These are phyloP conservation scores for Dasypogon diadema DNA, from an alignment of 2,888 invertebrate species.

Conservation along the genomic window DNA sequence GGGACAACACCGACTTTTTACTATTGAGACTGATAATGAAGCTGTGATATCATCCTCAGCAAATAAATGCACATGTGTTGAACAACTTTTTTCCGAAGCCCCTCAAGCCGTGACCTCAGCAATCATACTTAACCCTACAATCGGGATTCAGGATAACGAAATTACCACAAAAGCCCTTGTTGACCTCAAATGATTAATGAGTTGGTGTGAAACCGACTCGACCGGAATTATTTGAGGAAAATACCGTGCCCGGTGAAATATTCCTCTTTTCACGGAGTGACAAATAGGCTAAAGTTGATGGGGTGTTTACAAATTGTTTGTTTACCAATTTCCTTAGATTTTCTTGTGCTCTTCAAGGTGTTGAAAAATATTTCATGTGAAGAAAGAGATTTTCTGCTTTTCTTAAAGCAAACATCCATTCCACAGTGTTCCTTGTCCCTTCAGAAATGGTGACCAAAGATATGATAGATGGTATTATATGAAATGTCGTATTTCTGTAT, in stretches of 20 bases:
- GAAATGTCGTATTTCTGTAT: too few species aligned
- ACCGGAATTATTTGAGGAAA: neutral
- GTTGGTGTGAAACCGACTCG: neutral
- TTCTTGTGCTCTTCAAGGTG: neutral
- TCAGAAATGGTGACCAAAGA: too few species aligned
- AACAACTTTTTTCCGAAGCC: neutral
- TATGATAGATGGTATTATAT: too few species aligned
- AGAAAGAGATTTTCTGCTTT: neutral
- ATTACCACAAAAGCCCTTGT: neutral
- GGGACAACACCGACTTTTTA: neutral
- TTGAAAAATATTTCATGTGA: constrained; percentile 4
- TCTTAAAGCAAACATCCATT: constrained; percentile 1
- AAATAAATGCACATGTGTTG: neutral
- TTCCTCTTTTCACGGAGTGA: neutral
- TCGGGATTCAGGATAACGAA: too few species aligned
- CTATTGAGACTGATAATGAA: neutral
- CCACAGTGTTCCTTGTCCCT: neutral
- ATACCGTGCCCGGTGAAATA: neutral
- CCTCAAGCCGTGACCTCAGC: too few species aligned
- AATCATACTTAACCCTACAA: too few species aligned
- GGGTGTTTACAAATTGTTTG: constrained; percentile 1
- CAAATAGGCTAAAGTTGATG: neutral
- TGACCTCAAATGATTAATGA: neutral
- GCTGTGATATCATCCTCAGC: neutral
- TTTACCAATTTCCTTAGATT: constrained; percentile 2